These are phyloP conservation scores for Ochropleura plecta DNA, from an alignment of 2,888 invertebrate genomes.

Conservation along the genomic window DNA sequence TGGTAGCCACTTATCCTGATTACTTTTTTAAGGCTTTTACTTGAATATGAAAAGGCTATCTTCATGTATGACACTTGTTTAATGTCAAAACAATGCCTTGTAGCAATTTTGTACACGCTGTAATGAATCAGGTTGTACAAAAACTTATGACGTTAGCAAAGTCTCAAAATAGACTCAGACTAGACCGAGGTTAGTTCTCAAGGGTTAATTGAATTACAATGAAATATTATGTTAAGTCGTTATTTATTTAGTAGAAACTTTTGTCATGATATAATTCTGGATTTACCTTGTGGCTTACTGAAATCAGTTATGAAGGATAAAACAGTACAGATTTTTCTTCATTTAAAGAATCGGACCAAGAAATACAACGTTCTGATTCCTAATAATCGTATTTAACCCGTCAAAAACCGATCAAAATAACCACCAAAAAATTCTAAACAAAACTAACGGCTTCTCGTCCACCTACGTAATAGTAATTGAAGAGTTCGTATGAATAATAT, in stretches of 20 bases:
- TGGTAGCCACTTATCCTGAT: slow-evolving; percentile 64
- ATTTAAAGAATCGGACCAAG: background rate
- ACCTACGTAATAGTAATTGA: slow-evolving; percentile 82
- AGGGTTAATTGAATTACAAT: slow-evolving; percentile 39
- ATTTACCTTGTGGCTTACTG: background rate
- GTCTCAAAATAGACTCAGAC: slow-evolving; percentile 43
- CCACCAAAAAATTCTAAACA: slow-evolving; percentile 40
- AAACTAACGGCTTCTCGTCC: slow-evolving; percentile 61
- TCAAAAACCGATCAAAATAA: slow-evolving; percentile 42
- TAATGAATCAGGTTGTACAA: slow-evolving; percentile 32
- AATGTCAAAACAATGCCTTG: slow-evolving; percentile 51
- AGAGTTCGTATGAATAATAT: slow-evolving; percentile 88
- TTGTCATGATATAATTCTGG: slow-evolving; percentile 19
- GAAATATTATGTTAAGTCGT: background rate
- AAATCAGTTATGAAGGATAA: slow-evolving; percentile 1
- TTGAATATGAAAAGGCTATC: slow-evolving; percentile 60
- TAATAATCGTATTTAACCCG: slow-evolving; percentile 21
- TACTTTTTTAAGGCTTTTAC: slow-evolving; percentile 65
- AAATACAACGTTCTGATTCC: background rate
- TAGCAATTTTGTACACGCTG: slow-evolving; percentile 42
- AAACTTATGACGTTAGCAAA: slow-evolving; percentile 36
- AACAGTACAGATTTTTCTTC: background rate
- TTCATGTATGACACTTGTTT: slow-evolving; percentile 57
- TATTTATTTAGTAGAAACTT: slow-evolving; percentile 1
- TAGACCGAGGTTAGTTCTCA: slow-evolving; percentile 42